Percentiles rank a stretch among this genome's conserved stretches.
Conservation (phyloP, 1,140 invertebrate genomes). For the Oedothorax gibbosus region DNA sequence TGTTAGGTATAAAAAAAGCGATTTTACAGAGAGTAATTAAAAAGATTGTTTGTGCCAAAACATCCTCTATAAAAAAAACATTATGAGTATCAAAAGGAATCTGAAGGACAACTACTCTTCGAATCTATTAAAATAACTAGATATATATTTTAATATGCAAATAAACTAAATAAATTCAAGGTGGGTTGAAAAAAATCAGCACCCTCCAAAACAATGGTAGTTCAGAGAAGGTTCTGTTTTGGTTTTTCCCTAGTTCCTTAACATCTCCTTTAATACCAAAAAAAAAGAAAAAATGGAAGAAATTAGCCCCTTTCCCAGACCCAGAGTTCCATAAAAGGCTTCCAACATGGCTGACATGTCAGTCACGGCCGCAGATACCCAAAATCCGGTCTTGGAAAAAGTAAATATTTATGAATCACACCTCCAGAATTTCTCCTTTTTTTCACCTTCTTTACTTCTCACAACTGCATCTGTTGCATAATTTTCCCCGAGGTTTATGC, state of each 20-base stretch:
- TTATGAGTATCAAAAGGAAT: too few relatives aligned
- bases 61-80: too few relatives aligned
- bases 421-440: not conserved
- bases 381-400: not conserved
- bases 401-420: conserved; percentile 23
- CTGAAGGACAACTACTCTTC: too few relatives aligned
- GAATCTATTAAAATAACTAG: too few relatives aligned
- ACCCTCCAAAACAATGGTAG: not conserved
- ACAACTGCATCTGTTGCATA: conserved; percentile 19
- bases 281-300: not conserved
- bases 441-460: conserved; percentile 4
- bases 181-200: too few relatives aligned
- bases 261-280: conserved; percentile 8
- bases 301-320: not conserved
- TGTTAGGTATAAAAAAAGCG: too few relatives aligned
- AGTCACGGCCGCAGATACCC: not conserved
- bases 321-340: not conserved
- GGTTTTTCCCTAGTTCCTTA: not conserved
- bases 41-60: too few relatives aligned
- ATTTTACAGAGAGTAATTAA: too few relatives aligned
- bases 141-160: too few relatives aligned
- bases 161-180: too few relatives aligned
- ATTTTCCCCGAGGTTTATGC: conserved; percentile 1
- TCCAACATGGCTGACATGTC: not conserved
- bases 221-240: not conserved